Percentiles rank a stretch among this genome's conserved stretches.
Evolutionary conservation across 53 echinoderm and acorn worm species (phyloP).

Genomic region (Holothuria scabra): DNA sequence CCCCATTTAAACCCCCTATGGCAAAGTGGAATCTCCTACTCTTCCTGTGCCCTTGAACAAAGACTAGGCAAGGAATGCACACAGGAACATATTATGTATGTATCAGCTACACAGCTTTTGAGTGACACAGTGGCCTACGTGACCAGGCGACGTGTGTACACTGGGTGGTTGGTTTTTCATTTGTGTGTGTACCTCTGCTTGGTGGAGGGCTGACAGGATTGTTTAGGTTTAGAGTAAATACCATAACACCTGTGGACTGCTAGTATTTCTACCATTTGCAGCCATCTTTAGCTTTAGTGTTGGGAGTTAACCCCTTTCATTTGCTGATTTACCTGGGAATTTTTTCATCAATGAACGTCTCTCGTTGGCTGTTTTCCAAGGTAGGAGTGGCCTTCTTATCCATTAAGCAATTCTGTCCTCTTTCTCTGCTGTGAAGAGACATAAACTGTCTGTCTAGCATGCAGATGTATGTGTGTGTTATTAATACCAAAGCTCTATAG

Average conservation of each 20-base stretch:
- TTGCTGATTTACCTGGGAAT: slow-evolving; percentile 39
- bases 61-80: slow-evolving; percentile 34
- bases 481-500: slow-evolving; percentile 13
- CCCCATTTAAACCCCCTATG: slow-evolving; percentile 15
- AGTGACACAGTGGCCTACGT: slow-evolving; percentile 46
- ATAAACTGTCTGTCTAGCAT: slow-evolving; percentile 15
- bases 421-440: not conserved
- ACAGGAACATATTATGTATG: slow-evolving; percentile 31
- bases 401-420: slow-evolving; percentile 20
- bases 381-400: slow-evolving; percentile 42
- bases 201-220: slow-evolving; percentile 31
- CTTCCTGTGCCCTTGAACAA: slow-evolving; percentile 45
- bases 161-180: slow-evolving; percentile 27
- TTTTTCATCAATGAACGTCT: slow-evolving; percentile 46
- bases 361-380: slow-evolving; percentile 46
- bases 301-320: not conserved
- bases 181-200: slow-evolving; percentile 18
- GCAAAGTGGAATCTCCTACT: slow-evolving; percentile 14
- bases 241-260: slow-evolving; percentile 42
- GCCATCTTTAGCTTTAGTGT: too few species aligned
- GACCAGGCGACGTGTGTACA: slow-evolving; percentile 17
- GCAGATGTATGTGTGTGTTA: slow-evolving; percentile 5
- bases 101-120: slow-evolving; percentile 33
- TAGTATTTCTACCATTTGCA: not conserved
- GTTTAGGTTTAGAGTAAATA: slow-evolving; percentile 44